Evolutionary conservation across 2,888 invertebrate genomes (phyloP).

Genomic region (Dusona sp.): DNA sequence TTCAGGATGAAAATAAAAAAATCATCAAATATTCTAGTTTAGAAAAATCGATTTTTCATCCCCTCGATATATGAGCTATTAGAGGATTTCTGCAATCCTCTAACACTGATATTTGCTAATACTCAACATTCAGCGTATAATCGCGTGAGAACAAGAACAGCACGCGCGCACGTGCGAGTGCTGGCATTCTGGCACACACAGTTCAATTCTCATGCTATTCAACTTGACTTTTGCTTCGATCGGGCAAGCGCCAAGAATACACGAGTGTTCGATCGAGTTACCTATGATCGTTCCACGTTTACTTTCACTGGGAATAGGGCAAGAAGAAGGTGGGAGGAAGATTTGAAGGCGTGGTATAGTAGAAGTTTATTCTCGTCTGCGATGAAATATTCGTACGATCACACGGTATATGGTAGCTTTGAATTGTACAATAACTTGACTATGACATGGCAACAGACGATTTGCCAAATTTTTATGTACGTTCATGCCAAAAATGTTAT

Average conservation of each 20-base stretch:
- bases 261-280: slow-evolving; percentile 35
- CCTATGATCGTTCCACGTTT: slow-evolving; percentile 65
- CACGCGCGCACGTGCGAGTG: slow-evolving; percentile 42
- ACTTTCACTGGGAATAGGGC: slow-evolving; percentile 76
- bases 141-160: slow-evolving; percentile 64
- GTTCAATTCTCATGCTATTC: slow-evolving; percentile 81
- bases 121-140: slow-evolving; percentile 31
- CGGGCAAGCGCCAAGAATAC: slow-evolving; percentile 30
- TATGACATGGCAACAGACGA: not conserved
- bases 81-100: not conserved
- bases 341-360: slow-evolving; percentile 54
- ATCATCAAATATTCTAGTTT: not conserved
- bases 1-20: not conserved
- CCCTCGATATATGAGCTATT: not conserved
- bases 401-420: not conserved
- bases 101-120: slow-evolving; percentile 25
- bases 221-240: slow-evolving; percentile 81
- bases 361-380: slow-evolving; percentile 16
- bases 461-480: not conserved
- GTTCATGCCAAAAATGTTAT: not conserved
- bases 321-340: slow-evolving; percentile 18
- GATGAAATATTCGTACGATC: slow-evolving; percentile 38
- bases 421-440: not conserved
- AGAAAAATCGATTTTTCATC: not conserved
- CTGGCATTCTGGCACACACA: slow-evolving; percentile 54